phyloP scores from a whole-genome alignment of 2,113 vertebrate genomes.

The Myotis brandtii region DNA sequence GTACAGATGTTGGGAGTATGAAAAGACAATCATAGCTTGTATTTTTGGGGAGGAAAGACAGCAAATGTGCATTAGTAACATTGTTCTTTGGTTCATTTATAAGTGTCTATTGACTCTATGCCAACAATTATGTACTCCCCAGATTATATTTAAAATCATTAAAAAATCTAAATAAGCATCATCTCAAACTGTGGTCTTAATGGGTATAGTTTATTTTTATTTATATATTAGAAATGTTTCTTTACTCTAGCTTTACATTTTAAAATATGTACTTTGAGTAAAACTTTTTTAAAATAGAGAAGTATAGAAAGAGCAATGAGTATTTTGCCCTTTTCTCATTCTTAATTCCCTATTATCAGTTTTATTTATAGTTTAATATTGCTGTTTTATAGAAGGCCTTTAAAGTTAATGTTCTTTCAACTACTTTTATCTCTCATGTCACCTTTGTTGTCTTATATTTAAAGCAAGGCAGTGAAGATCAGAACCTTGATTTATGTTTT shows the following conservation, averaged over 20 bases:
- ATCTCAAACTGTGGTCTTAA: slow-evolving; percentile 26
- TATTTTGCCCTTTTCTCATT: background rate
- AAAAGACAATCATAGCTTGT: slow-evolving; percentile 38
- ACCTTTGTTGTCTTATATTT: background rate
- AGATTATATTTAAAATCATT: slow-evolving; percentile 46
- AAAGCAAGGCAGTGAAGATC: background rate
- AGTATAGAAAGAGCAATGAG: background rate
- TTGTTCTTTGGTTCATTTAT: background rate
- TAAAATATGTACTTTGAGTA: background rate
- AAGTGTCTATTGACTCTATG: background rate
- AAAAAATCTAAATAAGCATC: slow-evolving; percentile 21
- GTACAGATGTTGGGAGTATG: background rate
- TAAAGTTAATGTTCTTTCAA: background rate
- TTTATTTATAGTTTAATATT: background rate
- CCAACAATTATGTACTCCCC: background rate
- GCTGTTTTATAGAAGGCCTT: slow-evolving; percentile 3
- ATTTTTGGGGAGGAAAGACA: background rate
- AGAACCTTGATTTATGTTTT: slow-evolving; percentile 2
- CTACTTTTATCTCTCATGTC: background rate
- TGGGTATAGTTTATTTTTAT: slow-evolving; percentile 9
- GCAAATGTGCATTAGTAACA: background rate
- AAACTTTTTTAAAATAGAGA: background rate
- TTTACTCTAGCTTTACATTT: slow-evolving; percentile 24
- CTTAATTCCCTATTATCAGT: background rate
- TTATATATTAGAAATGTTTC: slow-evolving; percentile 38